phyloP scores from a whole-genome alignment of 2,113 vertebrate species.

The Neolamprologus devosi region DNA sequence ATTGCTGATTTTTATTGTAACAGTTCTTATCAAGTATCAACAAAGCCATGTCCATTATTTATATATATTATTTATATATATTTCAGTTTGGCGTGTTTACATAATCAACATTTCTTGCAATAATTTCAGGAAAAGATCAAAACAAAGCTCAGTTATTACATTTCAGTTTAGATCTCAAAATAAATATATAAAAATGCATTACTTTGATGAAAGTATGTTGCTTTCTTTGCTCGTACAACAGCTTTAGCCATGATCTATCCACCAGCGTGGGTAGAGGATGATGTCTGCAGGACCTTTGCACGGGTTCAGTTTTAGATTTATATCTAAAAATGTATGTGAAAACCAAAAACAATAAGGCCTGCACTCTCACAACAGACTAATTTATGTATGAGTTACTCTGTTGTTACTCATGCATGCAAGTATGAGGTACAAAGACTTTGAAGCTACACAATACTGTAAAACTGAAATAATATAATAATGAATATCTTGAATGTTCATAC shows the following conservation, averaged over 20 bases:
- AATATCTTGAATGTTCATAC: neutral
- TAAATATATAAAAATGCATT: neutral
- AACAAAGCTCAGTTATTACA: neutral
- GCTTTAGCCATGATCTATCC: neutral
- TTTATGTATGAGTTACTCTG: neutral
- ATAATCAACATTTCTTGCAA: neutral
- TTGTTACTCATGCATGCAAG: neutral
- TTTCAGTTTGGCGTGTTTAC: neutral
- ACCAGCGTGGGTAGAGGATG: rapidly evolving
- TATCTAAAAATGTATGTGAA: neutral
- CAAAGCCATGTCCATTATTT: neutral
- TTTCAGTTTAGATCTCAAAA: neutral
- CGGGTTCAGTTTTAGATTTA: neutral
- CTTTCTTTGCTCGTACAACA: neutral
- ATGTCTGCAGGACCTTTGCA: neutral
- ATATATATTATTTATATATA: neutral
- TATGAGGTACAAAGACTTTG: neutral
- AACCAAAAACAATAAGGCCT: neutral
- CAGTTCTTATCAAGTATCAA: neutral
- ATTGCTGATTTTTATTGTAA: neutral
- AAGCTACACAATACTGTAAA: neutral
- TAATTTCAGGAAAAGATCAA: neutral
- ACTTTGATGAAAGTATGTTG: neutral
- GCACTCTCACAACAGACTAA: neutral
- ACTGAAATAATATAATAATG: neutral